Evolutionary conservation across 2,797 vertebrate genomes (phyloP).

Genomic region (Diplodus sargus): DNA sequence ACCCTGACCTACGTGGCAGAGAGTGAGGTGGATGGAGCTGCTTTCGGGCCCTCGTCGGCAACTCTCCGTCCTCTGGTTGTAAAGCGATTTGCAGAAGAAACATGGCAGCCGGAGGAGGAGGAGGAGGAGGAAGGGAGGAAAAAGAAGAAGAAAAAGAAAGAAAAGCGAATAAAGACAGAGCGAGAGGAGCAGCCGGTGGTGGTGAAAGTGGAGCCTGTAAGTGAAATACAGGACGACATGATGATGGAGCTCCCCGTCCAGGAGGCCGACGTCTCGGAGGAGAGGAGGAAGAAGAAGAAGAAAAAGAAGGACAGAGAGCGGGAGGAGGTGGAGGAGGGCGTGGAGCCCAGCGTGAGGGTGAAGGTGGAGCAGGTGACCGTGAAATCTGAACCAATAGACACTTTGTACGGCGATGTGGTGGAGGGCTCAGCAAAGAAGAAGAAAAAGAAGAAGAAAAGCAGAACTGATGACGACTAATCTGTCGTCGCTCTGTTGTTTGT

Average conservation of each 20-base stretch:
- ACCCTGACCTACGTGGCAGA: conserved; percentile 49
- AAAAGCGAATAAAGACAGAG: conserved; percentile 64
- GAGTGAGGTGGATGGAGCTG: conserved; percentile 49
- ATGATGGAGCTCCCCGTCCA: neutral
- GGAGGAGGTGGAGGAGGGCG: conserved; percentile 50
- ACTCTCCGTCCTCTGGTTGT: conserved; percentile 30
- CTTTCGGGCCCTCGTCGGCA: conserved; percentile 43
- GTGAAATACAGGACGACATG: neutral
- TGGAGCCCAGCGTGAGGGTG: conserved; percentile 41
- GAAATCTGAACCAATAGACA: conserved; percentile 63
- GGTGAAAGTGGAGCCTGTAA: conserved; percentile 53
- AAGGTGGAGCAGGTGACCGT: conserved; percentile 54
- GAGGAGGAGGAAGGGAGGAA: conserved; percentile 22
- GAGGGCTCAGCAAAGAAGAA: conserved; percentile 65
- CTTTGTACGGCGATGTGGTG: conserved; percentile 15
- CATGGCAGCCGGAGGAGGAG: neutral
- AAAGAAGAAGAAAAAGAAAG: conserved; percentile 75
- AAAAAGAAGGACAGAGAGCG: conserved; percentile 65
- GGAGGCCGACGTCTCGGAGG: conserved; percentile 16
- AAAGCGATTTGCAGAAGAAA: conserved; percentile 33
- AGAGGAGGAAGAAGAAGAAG: conserved; percentile 76
- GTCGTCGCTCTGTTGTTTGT: neutral
- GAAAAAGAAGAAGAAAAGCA: conserved; percentile 73
- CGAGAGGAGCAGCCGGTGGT: conserved; percentile 1
- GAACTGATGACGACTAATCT: conserved; percentile 52